Evolutionary conservation across 2,797 vertebrate species (phyloP).

Genomic region (Monodelphis domestica): DNA sequence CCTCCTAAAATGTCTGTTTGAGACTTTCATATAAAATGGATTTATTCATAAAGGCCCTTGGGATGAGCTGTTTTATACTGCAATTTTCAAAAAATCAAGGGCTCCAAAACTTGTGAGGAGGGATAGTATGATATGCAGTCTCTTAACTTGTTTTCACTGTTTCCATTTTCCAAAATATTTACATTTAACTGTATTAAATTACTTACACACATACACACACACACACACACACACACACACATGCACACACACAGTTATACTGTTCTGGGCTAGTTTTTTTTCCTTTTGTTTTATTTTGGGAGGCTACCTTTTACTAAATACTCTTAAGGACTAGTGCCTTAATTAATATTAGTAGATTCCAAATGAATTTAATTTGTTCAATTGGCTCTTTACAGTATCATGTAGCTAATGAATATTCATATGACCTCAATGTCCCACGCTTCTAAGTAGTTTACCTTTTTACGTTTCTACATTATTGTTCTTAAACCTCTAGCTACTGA

Average conservation of each 20-base stretch:
- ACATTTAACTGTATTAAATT: constrained; percentile 32
- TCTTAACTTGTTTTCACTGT: constrained; percentile 30
- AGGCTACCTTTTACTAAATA: not conserved
- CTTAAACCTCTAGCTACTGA: not conserved
- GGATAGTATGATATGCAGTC: constrained; percentile 10
- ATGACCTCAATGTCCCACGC: not conserved
- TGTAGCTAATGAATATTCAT: not conserved
- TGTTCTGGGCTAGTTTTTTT: constrained; percentile 43
- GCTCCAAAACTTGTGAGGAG: constrained; percentile 16
- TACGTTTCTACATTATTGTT: not conserved
- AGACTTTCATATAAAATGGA: constrained; percentile 47
- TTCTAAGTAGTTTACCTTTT: constrained; percentile 27
- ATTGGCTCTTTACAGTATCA: constrained; percentile 5
- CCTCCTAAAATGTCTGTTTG: constrained; percentile 5
- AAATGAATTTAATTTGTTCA: not conserved
- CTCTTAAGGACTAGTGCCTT: not conserved
- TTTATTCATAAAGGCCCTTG: not conserved
- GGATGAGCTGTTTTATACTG: not conserved
- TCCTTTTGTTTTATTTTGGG: constrained; percentile 36
- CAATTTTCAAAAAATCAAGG: constrained; percentile 33
- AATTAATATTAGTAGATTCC: constrained; percentile 1
- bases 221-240: too few relatives aligned
- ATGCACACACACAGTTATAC: too few relatives aligned
- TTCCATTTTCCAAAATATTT: constrained; percentile 35
- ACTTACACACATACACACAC: too few relatives aligned